Percentiles rank a stretch among this genome's conserved stretches.
These are phyloP conservation scores for Euleptes europaea DNA, from an alignment of 2,113 vertebrate species.

Conservation along the genomic window DNA sequence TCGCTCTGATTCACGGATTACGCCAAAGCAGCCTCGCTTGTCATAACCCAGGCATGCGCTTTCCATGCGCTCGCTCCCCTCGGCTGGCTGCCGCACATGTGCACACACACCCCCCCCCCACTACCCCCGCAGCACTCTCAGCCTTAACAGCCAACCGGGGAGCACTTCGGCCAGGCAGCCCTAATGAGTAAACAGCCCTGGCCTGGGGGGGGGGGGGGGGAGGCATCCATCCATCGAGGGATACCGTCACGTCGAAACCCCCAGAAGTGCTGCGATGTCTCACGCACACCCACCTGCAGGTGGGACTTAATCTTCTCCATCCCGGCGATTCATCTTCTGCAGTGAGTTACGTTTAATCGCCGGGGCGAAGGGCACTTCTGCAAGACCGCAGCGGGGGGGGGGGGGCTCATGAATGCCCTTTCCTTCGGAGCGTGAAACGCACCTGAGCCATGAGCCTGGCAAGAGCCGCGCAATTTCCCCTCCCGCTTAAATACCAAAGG, in stretches of 20 bases:
- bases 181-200: neutral
- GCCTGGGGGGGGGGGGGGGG: neutral
- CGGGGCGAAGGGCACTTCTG: neutral
- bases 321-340: neutral
- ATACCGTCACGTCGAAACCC: neutral
- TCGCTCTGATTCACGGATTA: constrained; percentile 15
- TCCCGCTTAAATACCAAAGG: neutral
- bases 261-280: neutral
- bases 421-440: too few relatives aligned
- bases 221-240: neutral
- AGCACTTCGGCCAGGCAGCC: neutral
- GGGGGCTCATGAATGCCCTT: neutral
- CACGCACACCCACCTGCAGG: neutral
- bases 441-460: neutral
- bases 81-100: neutral
- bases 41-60: neutral
- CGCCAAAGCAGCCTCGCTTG: neutral
- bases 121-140: neutral
- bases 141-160: neutral
- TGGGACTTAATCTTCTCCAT: neutral
- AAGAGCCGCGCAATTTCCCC: neutral
- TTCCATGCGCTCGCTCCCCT: neutral
- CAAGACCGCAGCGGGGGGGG: too few relatives aligned
- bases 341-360: neutral
- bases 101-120: too few relatives aligned